Evolutionary conservation across 2,113 vertebrate species (phyloP).

Genomic region (Burhinus oedicnemus): DNA sequence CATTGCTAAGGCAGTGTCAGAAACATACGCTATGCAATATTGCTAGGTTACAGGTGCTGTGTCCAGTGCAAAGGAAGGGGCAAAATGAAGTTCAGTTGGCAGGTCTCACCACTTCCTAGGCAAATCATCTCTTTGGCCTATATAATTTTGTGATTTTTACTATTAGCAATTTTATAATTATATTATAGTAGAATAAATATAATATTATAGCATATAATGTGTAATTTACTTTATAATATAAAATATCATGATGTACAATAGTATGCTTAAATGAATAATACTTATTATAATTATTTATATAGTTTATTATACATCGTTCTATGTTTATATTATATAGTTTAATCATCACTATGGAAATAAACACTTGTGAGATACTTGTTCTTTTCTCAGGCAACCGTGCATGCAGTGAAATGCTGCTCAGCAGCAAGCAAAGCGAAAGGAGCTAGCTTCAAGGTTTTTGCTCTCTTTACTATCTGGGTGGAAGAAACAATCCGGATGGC

Average conservation of each 20-base stretch:
- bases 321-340: neutral
- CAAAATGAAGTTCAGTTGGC: neutral
- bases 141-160: too few relatives aligned
- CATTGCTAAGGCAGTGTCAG: neutral
- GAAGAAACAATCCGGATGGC: conserved; percentile 36
- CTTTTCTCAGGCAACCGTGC: neutral
- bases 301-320: neutral
- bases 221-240: neutral
- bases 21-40: neutral
- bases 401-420: neutral
- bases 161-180: neutral
- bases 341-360: neutral
- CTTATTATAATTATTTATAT: neutral
- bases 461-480: neutral
- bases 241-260: neutral
- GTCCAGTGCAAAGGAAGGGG: neutral
- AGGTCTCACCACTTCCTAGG: neutral
- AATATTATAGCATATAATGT: too few relatives aligned
- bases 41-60: neutral
- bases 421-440: neutral
- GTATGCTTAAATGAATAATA: neutral
- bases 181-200: neutral
- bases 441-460: neutral
- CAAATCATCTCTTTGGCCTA: neutral
- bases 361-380: neutral